Conservation (phyloP, 2,797 vertebrate genomes). For the Acanthis flammea region DNA sequence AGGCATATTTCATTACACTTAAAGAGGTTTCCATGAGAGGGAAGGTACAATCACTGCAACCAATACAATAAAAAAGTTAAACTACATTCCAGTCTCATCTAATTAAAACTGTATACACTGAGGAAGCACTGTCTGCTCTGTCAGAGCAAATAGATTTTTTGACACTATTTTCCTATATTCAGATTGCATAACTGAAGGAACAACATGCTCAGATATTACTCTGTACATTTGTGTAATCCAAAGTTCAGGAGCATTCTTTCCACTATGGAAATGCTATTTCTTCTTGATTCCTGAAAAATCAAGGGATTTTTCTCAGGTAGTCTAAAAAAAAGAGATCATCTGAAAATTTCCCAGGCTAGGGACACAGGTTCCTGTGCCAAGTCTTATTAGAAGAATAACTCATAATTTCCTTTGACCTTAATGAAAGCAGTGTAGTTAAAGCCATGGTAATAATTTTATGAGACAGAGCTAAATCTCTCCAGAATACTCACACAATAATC, state of each 20-base stretch:
- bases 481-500: background rate
- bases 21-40: background rate
- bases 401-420: slow-evolving; percentile 14
- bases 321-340: background rate
- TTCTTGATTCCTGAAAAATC: background rate
- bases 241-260: background rate
- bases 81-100: background rate
- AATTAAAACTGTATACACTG: background rate
- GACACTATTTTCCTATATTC: background rate
- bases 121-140: background rate
- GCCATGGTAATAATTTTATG: slow-evolving; percentile 3
- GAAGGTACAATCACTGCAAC: background rate
- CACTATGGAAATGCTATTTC: background rate
- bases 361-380: background rate
- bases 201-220: background rate
- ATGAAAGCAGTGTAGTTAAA: slow-evolving; percentile 11
- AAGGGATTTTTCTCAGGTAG: background rate
- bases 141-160: background rate
- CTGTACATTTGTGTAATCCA: background rate
- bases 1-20: background rate
- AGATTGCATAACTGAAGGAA: background rate
- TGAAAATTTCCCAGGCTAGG: background rate
- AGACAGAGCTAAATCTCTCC: background rate
- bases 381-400: background rate
- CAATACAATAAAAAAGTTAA: background rate